Evolutionary conservation across 2,113 vertebrate species (phyloP).

Genomic region (Mandrillus leucophaeus): DNA sequence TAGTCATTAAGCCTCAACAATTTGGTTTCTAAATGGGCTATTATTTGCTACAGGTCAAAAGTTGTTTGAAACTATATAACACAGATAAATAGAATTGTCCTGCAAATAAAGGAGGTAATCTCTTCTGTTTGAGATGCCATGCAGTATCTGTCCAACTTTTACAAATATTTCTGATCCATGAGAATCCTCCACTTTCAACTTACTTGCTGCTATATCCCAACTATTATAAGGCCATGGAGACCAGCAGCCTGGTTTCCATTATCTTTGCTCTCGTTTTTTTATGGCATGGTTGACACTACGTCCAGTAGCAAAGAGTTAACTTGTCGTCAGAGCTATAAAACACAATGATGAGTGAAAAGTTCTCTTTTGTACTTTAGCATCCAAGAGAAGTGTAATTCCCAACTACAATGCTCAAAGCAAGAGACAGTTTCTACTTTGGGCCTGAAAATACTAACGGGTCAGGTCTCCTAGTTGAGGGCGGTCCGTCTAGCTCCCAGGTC

Average conservation of each 20-base stretch:
- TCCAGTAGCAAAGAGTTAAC: not conserved
- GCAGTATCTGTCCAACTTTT: not conserved
- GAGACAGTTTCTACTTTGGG: not conserved
- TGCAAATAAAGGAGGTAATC: not conserved
- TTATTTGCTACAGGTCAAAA: not conserved
- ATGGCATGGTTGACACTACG: not conserved
- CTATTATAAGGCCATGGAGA: not conserved
- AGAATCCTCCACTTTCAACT: not conserved
- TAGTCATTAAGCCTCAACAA: not conserved
- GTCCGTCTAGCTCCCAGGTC: not conserved
- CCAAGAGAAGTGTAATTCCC: slow-evolving; percentile 15
- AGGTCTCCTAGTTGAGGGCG: not conserved
- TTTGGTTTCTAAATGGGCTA: not conserved
- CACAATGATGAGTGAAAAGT: not conserved
- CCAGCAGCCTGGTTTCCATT: not conserved
- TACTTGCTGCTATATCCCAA: not conserved
- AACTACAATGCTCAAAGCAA: accelerated
- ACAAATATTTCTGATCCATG: not conserved
- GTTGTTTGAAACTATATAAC: not conserved
- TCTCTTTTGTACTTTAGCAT: slow-evolving; percentile 27
- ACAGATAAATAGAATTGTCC: not conserved
- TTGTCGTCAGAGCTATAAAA: slow-evolving; percentile 49
- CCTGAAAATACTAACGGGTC: not conserved
- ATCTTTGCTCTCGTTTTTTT: not conserved
- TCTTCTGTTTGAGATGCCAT: accelerated